Percentiles rank a stretch among this genome's conserved stretches.
phyloP scores from a whole-genome alignment of 2,888 invertebrate genomes.

The Dioctria linearis region DNA sequence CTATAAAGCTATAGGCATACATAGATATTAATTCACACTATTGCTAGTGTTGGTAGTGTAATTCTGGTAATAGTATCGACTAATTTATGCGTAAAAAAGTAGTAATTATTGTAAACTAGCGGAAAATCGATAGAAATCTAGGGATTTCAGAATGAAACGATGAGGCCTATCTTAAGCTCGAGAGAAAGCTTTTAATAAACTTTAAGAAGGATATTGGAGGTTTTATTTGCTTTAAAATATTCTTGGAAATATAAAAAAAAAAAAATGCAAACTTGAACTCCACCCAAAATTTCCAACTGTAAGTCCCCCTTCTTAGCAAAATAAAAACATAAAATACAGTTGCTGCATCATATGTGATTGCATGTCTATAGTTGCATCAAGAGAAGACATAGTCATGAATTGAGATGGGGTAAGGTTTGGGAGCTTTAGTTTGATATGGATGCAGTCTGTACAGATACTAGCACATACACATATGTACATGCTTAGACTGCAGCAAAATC shows the following conservation, averaged over 20 bases:
- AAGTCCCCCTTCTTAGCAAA: conserved; percentile 12
- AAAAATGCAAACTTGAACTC: conserved; percentile 19
- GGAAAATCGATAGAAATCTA: not conserved
- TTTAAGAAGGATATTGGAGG: no score
- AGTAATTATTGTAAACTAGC: not conserved
- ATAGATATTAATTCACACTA: no score
- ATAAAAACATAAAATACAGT: not conserved
- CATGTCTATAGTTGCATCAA: conserved; percentile 28
- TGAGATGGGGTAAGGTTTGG: conserved; percentile 15
- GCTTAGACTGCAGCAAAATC: conserved; percentile 40
- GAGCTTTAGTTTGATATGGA: not conserved
- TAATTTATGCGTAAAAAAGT: not conserved
- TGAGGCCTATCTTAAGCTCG: not conserved
- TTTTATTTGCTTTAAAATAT: no score
- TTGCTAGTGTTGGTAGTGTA: not conserved
- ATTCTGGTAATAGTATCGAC: not conserved
- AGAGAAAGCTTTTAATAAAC: no score
- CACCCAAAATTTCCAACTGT: conserved; percentile 13
- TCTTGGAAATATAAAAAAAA: no score
- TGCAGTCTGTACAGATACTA: conserved; percentile 36
- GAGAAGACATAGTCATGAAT: not conserved
- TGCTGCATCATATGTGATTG: conserved; percentile 17
- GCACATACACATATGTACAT: conserved; percentile 2
- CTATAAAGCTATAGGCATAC: not conserved
- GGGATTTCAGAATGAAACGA: not conserved